Conservation (phyloP, 1,140 invertebrate genomes). For the Chironomus tepperi region DNA sequence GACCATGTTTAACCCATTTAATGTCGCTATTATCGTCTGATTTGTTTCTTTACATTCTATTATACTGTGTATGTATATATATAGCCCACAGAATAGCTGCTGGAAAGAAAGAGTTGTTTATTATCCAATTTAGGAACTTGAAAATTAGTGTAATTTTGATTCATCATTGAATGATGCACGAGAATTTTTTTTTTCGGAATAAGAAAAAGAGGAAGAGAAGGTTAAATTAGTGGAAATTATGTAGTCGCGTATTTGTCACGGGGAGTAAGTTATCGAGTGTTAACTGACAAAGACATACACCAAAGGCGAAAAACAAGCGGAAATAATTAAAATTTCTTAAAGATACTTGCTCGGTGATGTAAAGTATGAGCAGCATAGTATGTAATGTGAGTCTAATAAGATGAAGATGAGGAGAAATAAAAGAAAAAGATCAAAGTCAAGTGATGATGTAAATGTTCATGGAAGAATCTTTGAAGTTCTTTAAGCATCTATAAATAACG, state of each 20-base stretch:
- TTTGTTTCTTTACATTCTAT: too few species aligned
- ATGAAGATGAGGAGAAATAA: background rate
- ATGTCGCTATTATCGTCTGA: background rate
- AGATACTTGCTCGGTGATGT: background rate
- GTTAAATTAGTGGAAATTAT: background rate
- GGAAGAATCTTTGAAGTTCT: too few species aligned
- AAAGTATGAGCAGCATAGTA: background rate
- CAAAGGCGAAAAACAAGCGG: constrained; percentile 5
- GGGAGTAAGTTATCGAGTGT: background rate
- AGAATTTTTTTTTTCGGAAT: background rate
- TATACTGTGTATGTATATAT: too few species aligned
- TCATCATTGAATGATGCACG: too few species aligned
- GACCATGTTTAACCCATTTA: constrained; percentile 1
- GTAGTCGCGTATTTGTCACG: background rate
- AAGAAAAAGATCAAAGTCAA: constrained; percentile 14
- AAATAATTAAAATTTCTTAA: background rate
- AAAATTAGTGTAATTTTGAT: too few species aligned
- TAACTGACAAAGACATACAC: background rate
- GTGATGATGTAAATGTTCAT: background rate
- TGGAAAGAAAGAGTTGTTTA: background rate
- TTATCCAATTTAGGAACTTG: background rate
- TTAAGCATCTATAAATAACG: too few species aligned
- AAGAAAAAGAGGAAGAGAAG: background rate
- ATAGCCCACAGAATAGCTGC: background rate
- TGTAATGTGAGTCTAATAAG: background rate